Base-by-base conservation (phyloP, 1,140 invertebrate genomes). In the Rhopalosiphum padi region DNA sequence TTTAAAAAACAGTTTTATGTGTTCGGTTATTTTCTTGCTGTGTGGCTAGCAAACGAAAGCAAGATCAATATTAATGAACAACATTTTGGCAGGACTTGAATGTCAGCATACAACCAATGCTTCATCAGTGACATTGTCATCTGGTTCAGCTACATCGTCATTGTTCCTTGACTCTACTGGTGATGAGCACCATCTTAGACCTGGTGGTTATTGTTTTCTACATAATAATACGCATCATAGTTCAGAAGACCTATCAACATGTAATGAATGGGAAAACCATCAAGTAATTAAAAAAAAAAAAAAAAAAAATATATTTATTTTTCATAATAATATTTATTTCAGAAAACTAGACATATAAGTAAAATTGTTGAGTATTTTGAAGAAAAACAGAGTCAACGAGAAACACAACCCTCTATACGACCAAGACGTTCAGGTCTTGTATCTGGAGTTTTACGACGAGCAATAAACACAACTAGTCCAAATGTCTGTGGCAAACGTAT, bases 351-450 rank as follows among this genome's bases (percentile, higher is more conserved):
- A 94, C 96, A 98, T 96, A 98, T 98, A 89, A 97, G 97, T 82
- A 97, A 97, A 94, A 98, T 98, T 94, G 98, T 98, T 23, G 97
- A 98, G 94, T 98, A 98, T 95, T 98, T 98, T 95, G 98, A 98
- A 95, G 96, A 97, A 30, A 98, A 98, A 95, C 95, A 96, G 94
- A 94, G 43, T 55, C 83, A 60, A 53, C 37, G 77, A 11, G 82
- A 93, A 8, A 55, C 48, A 51, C 89, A 90, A 23, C 11, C 86
- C 22, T 55, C 91, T 51, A 23, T 68, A 48, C 37, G 93, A 94
- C 85, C 94, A 94, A 94, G 95, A 95, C 94, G 94, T 95, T 77
- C 95, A 95, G 93, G 95, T 95, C 94, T 92, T 48, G 89, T 94
- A 43, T 94, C 95, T 93, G 94, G 94, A 93, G 93, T 93, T n/a